A percentile compares a stretch with the other conserved stretches of the same genome.
These are phyloP conservation scores for Circaetus gallicus DNA, from an alignment of 2,113 vertebrate genomes.

Conservation along the genomic window DNA sequence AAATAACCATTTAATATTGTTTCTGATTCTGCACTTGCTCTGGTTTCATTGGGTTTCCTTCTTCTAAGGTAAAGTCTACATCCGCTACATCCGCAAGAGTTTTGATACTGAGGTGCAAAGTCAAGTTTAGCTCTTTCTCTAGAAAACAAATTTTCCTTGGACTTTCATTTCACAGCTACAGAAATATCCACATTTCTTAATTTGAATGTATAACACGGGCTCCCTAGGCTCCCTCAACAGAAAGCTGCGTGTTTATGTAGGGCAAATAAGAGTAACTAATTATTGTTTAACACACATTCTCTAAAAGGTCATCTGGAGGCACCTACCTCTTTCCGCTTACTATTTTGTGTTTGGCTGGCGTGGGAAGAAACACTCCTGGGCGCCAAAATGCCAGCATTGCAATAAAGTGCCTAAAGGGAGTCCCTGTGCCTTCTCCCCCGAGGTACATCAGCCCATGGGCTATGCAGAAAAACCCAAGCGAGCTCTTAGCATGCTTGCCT, in stretches of 20 bases:
- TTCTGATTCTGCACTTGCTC: neutral
- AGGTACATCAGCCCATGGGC: neutral
- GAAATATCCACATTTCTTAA: neutral
- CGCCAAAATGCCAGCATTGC: neutral
- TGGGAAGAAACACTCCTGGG: neutral
- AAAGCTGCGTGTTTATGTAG: neutral
- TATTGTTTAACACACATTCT: neutral
- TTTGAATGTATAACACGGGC: rapidly evolving
- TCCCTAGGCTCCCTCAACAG: neutral
- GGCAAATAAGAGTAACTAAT: neutral
- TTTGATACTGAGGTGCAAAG: neutral
- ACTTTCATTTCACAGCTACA: neutral
- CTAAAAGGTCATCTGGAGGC: neutral
- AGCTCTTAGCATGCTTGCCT: neutral
- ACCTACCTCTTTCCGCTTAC: neutral
- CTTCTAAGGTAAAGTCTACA: neutral
- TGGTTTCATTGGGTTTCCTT: neutral
- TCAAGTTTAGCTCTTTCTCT: neutral
- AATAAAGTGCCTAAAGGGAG: neutral
- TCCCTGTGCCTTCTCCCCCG: neutral
- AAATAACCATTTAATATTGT: neutral
- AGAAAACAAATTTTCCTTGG: neutral
- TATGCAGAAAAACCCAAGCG: neutral
- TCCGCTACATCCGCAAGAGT: neutral
- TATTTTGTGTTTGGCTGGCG: neutral